Evolutionary conservation across 2,113 vertebrate genomes (phyloP).

Genomic region (Anolis sagrei): DNA sequence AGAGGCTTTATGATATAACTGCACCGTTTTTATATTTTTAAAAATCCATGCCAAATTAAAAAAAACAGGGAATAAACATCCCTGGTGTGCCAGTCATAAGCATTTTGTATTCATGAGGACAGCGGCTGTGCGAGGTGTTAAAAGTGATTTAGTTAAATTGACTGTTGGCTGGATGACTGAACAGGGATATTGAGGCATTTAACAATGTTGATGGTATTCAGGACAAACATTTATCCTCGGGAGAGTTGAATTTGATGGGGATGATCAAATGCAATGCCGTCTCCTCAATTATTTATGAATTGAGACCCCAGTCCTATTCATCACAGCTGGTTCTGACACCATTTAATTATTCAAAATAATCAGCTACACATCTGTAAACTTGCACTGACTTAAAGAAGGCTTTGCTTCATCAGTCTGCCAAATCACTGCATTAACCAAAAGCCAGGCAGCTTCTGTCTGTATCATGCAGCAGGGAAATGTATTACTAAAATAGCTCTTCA

Average conservation of each 20-base stretch:
- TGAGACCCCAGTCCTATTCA: conserved; percentile 77
- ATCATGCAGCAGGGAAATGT: conserved; percentile 55
- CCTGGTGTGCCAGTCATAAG: conserved; percentile 68
- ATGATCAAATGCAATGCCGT: conserved; percentile 82
- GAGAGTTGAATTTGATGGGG: conserved; percentile 87
- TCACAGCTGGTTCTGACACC: conserved; percentile 86
- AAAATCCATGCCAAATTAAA: conserved; percentile 26
- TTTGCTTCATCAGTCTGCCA: conserved; percentile 70
- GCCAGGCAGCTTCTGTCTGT: conserved; percentile 54
- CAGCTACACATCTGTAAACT: conserved; percentile 79
- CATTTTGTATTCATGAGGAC: conserved; percentile 80
- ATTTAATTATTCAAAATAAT: conserved; percentile 87
- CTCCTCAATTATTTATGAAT: conserved; percentile 85
- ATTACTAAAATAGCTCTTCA: conserved; percentile 49
- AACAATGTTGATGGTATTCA: conserved; percentile 86
- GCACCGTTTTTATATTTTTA: conserved; percentile 60
- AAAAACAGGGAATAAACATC: not conserved
- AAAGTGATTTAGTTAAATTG: conserved; percentile 82
- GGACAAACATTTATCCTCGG: conserved; percentile 81
- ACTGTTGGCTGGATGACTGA: conserved; percentile 84
- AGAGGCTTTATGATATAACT: conserved; percentile 59
- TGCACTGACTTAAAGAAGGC: conserved; percentile 76
- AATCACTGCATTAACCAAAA: conserved; percentile 73
- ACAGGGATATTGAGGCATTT: conserved; percentile 82
- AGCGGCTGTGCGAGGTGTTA: conserved; percentile 76